phyloP scores from a whole-genome alignment of 2,113 vertebrate genomes.

The Taxidea taxus region DNA sequence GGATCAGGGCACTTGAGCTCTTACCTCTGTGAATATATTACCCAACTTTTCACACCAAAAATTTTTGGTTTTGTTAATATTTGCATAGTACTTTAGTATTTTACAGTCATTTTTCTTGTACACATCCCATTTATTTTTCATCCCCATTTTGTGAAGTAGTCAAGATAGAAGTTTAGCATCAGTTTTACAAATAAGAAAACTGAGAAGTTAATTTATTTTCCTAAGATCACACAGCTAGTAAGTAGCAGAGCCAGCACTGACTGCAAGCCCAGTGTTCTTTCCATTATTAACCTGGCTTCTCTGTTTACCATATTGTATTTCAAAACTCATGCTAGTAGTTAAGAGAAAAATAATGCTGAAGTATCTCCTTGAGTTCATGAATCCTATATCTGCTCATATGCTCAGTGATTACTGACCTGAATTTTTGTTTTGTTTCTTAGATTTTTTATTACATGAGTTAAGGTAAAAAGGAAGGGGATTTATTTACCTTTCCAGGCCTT shows the following conservation, averaged over 20 bases:
- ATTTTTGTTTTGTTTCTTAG: conserved; percentile 46
- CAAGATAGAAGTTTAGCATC: background rate
- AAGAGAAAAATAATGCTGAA: conserved; percentile 36
- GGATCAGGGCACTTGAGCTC: background rate
- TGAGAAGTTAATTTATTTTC: conserved; percentile 42
- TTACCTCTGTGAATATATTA: background rate
- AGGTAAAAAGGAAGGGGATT: background rate
- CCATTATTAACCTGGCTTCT: conserved; percentile 34
- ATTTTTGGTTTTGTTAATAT: background rate
- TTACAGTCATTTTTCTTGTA: conserved; percentile 35
- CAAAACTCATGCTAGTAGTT: conserved; percentile 28
- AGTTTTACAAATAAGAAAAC: conserved; percentile 25
- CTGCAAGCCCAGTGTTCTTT: conserved; percentile 29
- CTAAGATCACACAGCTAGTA: background rate
- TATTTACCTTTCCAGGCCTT: background rate
- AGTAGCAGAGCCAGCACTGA: background rate
- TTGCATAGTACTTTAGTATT: conserved; percentile 4
- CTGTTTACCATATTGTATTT: conserved; percentile 50
- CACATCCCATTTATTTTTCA: background rate
- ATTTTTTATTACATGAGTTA: conserved; percentile 33
- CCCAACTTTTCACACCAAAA: background rate
- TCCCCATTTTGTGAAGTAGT: background rate
- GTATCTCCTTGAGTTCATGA: background rate
- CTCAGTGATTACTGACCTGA: background rate
- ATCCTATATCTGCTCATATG: background rate